These are phyloP conservation scores for Trinorchestia longiramus DNA, from an alignment of 1,140 invertebrate genomes.

Conservation along the genomic window DNA sequence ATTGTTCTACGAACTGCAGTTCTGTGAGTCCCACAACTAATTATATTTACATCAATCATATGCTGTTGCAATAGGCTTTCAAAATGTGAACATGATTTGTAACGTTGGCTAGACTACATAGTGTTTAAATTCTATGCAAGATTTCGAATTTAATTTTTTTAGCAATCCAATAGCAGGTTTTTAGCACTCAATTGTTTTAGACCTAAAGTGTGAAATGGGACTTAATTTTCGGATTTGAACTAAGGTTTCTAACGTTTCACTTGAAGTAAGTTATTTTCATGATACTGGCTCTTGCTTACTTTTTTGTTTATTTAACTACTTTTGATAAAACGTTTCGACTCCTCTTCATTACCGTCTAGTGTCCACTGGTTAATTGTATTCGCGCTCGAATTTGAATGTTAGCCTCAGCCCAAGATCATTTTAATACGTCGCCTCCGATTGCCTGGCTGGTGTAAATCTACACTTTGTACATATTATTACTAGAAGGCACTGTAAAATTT, in stretches of 20 bases:
- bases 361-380: background rate
- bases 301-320: background rate
- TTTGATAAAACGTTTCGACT: background rate
- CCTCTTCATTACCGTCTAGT: background rate
- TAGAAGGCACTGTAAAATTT: no score
- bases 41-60: background rate
- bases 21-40: background rate
- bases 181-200: background rate
- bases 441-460: no score
- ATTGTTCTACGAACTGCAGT: background rate
- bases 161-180: background rate
- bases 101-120: background rate
- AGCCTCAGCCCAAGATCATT: no score
- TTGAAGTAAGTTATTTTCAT: background rate
- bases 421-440: no score
- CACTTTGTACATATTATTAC: no score
- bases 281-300: background rate
- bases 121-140: background rate
- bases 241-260: background rate
- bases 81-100: background rate
- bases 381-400: background rate
- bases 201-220: background rate
- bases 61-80: background rate
- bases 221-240: background rate
- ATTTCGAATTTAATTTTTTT: background rate